Percentiles rank a stretch among this genome's conserved stretches.
Evolutionary conservation across 2,888 invertebrate genomes (phyloP).

Genomic region (Hetaerina titia): DNA sequence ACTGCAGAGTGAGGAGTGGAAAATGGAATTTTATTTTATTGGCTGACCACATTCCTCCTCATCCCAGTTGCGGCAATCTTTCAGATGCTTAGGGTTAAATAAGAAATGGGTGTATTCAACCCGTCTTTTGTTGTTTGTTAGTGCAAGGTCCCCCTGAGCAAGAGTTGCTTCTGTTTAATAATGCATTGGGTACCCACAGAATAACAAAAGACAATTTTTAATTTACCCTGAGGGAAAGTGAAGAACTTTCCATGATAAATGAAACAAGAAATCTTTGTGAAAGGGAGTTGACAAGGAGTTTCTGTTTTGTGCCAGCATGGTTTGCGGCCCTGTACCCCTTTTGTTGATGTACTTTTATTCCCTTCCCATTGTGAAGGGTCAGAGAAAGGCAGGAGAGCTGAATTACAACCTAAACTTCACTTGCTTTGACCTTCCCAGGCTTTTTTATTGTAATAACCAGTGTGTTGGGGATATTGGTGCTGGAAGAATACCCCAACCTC

Average conservation of each 20-base stretch:
- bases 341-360: not conserved
- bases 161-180: not conserved
- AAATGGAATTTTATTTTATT: not conserved
- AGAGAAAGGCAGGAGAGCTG: not conserved
- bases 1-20: constrained; percentile 44
- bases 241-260: not conserved
- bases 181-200: not conserved
- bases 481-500: not conserved
- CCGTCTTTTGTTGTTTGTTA: constrained; percentile 13
- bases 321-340: constrained; percentile 10
- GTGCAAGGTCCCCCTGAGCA: not conserved
- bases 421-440: not conserved
- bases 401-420: not conserved
- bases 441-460: not conserved
- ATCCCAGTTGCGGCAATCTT: not conserved
- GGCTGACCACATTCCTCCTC: constrained; percentile 22
- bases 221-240: not conserved
- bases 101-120: constrained; percentile 21
- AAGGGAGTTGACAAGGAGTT: not conserved
- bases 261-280: not conserved
- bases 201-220: not conserved
- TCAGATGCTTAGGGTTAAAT: not conserved
- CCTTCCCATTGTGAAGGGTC: not conserved
- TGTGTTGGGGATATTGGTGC: constrained; percentile 30
- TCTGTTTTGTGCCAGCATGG: not conserved